Evolutionary conservation across 2,888 invertebrate genomes (phyloP).

Genomic region (Tetragonisca angustula): DNA sequence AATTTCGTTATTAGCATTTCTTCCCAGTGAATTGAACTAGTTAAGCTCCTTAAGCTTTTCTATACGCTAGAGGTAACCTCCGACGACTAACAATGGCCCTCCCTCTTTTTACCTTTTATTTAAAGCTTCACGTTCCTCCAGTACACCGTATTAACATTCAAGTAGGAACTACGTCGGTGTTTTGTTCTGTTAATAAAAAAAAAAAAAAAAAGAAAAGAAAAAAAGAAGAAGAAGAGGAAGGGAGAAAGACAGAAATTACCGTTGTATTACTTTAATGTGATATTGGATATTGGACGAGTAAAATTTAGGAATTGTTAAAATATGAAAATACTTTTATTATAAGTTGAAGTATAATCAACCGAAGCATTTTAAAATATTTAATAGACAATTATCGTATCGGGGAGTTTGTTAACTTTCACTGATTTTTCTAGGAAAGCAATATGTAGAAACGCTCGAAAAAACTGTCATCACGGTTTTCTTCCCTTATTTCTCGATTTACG

Average conservation of each 20-base stretch:
- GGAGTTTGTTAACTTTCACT: no score
- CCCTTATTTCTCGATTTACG: no score
- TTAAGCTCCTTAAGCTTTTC: slow-evolving; percentile 23
- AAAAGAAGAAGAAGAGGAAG: background rate
- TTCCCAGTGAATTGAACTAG: slow-evolving; percentile 32
- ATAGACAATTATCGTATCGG: no score
- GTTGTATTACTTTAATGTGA: background rate
- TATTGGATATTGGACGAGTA: background rate
- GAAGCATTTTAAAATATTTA: no score
- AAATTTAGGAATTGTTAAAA: background rate
- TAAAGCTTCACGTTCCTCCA: slow-evolving; percentile 14
- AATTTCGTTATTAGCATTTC: slow-evolving; percentile 52
- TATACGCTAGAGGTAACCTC: background rate
- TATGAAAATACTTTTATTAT: no score
- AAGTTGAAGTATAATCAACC: no score
- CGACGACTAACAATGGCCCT: slow-evolving; percentile 27
- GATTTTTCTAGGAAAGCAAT: no score
- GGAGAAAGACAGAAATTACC: background rate
- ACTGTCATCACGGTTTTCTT: no score
- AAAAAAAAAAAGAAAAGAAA: background rate
- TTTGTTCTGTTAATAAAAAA: background rate
- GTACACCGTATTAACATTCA: slow-evolving; percentile 4
- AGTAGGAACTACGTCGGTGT: background rate
- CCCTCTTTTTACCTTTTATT: slow-evolving; percentile 8
- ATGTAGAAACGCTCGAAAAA: no score